phyloP scores from a whole-genome alignment of 2,113 vertebrate genomes.

The Acrocephalus kingi region DNA sequence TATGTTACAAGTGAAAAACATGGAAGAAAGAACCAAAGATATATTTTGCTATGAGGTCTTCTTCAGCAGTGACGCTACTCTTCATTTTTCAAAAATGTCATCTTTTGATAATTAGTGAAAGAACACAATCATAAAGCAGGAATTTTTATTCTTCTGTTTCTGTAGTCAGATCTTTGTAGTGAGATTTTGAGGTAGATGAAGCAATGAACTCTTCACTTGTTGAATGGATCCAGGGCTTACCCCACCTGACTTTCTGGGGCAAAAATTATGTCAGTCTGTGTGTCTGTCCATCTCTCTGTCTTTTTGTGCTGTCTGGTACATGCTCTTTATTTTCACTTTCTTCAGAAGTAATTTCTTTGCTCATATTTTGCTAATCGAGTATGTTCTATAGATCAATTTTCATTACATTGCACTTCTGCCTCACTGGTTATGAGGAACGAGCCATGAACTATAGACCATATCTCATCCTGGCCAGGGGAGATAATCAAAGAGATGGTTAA shows the following conservation, averaged over 20 bases:
- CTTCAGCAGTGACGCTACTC: not conserved
- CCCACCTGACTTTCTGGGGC: not conserved
- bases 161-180: not conserved
- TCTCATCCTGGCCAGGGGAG: slow-evolving; percentile 30
- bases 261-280: not conserved
- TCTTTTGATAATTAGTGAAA: not conserved
- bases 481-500: slow-evolving; percentile 28
- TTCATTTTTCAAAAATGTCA: not conserved
- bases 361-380: not conserved
- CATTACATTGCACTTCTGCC: slow-evolving; percentile 44
- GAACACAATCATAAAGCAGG: not conserved
- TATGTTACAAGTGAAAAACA: not conserved
- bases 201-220: not conserved
- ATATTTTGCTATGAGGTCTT: not conserved
- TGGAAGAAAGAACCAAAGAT: not conserved
- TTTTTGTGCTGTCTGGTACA: not conserved
- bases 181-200: not conserved
- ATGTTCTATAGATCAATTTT: slow-evolving; percentile 52
- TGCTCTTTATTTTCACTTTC: not conserved
- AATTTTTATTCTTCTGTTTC: not conserved
- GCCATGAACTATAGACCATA: not conserved
- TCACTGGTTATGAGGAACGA: slow-evolving; percentile 29
- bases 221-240: not conserved
- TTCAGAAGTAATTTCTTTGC: slow-evolving; percentile 23
- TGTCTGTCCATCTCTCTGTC: not conserved